Percentiles rank a stretch among this genome's conserved stretches.
Evolutionary conservation across 2,888 invertebrate genomes (phyloP).

Genomic region (Gibbula magus): DNA sequence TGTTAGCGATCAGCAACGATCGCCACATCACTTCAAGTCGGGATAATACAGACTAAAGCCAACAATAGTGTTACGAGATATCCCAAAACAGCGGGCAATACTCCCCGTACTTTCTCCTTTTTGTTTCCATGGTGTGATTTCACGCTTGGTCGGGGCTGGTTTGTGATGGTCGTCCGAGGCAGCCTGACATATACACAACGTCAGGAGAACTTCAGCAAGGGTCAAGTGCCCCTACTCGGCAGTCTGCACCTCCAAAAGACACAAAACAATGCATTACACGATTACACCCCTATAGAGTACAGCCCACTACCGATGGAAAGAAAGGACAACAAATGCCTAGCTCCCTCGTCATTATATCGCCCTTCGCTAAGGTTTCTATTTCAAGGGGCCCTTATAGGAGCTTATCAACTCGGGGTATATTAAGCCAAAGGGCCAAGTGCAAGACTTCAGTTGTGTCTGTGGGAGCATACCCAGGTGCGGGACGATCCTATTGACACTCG

Average conservation of each 20-base stretch:
- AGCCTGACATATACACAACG: slow-evolving; percentile 9
- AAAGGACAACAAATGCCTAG: not conserved
- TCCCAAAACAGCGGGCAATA: slow-evolving; percentile 1
- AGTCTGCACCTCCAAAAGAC: not conserved
- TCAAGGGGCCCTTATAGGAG: slow-evolving; percentile 7
- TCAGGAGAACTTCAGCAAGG: slow-evolving; percentile 1
- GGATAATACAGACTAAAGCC: slow-evolving; percentile 7
- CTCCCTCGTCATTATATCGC: not conserved
- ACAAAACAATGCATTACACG: not conserved
- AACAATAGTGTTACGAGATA: slow-evolving; percentile 22
- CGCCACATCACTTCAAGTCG: slow-evolving; percentile 2
- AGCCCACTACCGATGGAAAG: not conserved
- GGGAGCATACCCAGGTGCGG: not conserved
- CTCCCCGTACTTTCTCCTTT: slow-evolving; percentile 11
- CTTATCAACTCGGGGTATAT: slow-evolving; percentile 15
- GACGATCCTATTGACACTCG: slow-evolving; percentile 12
- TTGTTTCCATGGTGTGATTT: slow-evolving; percentile 7
- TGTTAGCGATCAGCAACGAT: slow-evolving; percentile 9
- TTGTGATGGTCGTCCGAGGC: not conserved
- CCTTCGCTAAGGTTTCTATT: not conserved
- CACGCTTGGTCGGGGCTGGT: not conserved
- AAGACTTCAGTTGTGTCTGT: not conserved
- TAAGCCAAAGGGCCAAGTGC: slow-evolving; percentile 4
- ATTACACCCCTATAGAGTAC: not conserved
- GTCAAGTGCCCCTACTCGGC: slow-evolving; percentile 2